These are phyloP conservation scores for Antechinus flavipes DNA, from an alignment of 2,113 vertebrate genomes.

Conservation along the genomic window DNA sequence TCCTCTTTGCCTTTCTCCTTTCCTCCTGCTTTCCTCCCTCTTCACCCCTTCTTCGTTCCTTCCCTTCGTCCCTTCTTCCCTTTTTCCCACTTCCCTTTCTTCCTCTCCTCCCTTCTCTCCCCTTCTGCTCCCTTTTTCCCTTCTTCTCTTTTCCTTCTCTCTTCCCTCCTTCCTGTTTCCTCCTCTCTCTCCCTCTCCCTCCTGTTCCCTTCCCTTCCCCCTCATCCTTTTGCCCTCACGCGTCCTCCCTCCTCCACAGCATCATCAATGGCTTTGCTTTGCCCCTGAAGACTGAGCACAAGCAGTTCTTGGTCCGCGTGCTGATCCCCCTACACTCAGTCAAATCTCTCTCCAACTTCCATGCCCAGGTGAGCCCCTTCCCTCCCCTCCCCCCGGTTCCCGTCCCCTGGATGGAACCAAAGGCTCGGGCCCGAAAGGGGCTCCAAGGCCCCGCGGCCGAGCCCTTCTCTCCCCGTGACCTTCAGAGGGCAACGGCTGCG, in stretches of 20 bases:
- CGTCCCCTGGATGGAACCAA: neutral
- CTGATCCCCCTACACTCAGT: slow-evolving; percentile 94
- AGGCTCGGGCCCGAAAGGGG: neutral
- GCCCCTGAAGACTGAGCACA: slow-evolving; percentile 95
- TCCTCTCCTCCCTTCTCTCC: too few relatives aligned
- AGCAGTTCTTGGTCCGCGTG: slow-evolving; percentile 95
- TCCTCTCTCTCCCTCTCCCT: too few relatives aligned
- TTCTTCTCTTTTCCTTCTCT: too few relatives aligned
- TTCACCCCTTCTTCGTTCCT: too few relatives aligned
- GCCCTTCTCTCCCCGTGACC: neutral
- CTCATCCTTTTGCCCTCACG: neutral
- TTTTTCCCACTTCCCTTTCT: too few relatives aligned
- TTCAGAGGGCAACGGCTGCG: neutral
- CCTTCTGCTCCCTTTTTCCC: too few relatives aligned
- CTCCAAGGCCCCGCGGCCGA: neutral
- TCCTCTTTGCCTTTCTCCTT: too few relatives aligned
- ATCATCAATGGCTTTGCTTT: slow-evolving; percentile 96
- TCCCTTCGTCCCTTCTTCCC: too few relatives aligned
- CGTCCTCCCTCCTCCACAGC: slow-evolving; percentile 76
- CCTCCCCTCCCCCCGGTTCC: neutral
- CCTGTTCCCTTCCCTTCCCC: too few relatives aligned
- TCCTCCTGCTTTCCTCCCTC: too few relatives aligned
- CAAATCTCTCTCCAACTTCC: slow-evolving; percentile 94
- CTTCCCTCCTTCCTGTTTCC: too few relatives aligned
- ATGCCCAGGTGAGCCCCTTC: slow-evolving; percentile 90